phyloP scores from a whole-genome alignment of 2,888 invertebrate genomes.

The Hypomecis punctinalis region DNA sequence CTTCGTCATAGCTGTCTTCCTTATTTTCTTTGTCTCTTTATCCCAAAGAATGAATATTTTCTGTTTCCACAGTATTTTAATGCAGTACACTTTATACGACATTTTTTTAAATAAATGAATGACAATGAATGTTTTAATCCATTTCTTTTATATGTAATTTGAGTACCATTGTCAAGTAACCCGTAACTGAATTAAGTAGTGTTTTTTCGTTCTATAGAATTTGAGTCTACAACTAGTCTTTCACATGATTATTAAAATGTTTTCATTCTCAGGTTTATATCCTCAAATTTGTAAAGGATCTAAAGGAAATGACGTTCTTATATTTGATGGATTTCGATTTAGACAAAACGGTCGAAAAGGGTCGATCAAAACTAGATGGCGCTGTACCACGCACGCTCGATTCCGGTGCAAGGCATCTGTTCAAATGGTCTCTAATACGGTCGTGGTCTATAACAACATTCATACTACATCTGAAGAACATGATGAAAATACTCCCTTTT shows the following conservation, averaged over 20 bases:
- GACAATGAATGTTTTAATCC: too few relatives aligned
- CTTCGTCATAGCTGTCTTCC: too few relatives aligned
- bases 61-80: too few relatives aligned
- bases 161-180: too few relatives aligned
- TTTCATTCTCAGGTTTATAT: conserved; percentile 36
- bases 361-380: conserved; percentile 51
- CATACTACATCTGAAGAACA: conserved; percentile 5
- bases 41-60: too few relatives aligned
- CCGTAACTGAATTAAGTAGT: too few relatives aligned
- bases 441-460: conserved; percentile 17
- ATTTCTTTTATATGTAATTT: too few relatives aligned
- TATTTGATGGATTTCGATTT: conserved; percentile 48
- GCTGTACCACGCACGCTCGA: conserved; percentile 55
- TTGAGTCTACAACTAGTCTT: neutral
- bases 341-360: conserved; percentile 43
- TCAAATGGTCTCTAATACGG: conserved; percentile 41
- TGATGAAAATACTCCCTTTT: neutral
- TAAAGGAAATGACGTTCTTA: conserved; percentile 48
- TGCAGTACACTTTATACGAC: too few relatives aligned
- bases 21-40: too few relatives aligned
- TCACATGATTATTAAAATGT: neutral
- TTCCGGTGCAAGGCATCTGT: conserved; percentile 55
- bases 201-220: neutral
- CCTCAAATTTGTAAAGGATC: conserved; percentile 18
- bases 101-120: too few relatives aligned